Conservation (phyloP, 1,140 invertebrate genomes). For the Zaprionus ghesquierei region DNA sequence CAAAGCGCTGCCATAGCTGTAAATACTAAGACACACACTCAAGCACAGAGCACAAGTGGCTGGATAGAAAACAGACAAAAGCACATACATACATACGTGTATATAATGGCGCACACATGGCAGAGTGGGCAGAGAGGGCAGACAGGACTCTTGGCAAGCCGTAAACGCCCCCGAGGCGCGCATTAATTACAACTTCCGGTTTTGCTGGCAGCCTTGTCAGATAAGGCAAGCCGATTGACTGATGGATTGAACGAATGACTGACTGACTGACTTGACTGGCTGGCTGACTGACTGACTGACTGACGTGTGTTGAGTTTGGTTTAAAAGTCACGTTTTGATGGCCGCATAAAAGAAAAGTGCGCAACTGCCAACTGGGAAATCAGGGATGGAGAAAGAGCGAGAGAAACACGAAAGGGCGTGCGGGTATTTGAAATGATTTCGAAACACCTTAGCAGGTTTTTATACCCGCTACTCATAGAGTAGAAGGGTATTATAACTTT, state of each 20-base stretch:
- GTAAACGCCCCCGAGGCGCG: conserved; percentile 67
- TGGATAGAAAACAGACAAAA: not conserved
- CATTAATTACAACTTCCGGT: conserved; percentile 79
- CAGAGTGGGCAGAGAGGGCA: conserved; percentile 6
- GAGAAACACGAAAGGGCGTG: not conserved
- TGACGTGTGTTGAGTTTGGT: conserved; percentile 49
- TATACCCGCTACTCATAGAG: no score
- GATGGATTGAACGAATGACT: conserved; percentile 59
- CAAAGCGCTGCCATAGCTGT: conserved; percentile 36
- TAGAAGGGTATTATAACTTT: no score
- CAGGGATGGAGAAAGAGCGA: conserved; percentile 5
- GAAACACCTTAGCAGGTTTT: no score
- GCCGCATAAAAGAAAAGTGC: conserved; percentile 29
- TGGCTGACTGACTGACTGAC: conserved; percentile 12
- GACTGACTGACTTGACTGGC: conserved; percentile 35
- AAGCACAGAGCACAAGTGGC: not conserved
- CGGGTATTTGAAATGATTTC: no score
- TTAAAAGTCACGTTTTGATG: conserved; percentile 67
- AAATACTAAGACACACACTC: conserved; percentile 17
- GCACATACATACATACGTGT: not conserved
- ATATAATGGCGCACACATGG: conserved; percentile 31
- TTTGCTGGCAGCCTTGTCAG: conserved; percentile 34
- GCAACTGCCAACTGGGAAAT: conserved; percentile 42
- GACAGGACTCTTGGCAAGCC: conserved; percentile 42
- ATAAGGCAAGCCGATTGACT: conserved; percentile 65